Base-by-base conservation (phyloP, 2,797 vertebrate genomes). In the Cyclura pinguis region DNA sequence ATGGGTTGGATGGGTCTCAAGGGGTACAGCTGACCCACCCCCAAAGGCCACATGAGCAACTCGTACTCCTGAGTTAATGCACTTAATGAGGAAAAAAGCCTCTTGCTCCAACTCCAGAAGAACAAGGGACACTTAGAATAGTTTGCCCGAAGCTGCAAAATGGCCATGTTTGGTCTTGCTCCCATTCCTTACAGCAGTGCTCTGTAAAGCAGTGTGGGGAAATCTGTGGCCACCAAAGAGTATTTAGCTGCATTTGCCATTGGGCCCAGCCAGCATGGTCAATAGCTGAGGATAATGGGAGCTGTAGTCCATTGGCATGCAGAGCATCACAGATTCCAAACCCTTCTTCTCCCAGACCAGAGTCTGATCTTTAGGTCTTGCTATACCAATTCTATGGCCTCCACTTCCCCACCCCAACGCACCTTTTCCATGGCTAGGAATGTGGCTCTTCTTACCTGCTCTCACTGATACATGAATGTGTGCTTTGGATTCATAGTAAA, bases 381-480 rank as follows among this genome's bases (percentile, higher is more conserved):
- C 9, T 69, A 32, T 69, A 12, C 67, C 67, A 69, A 13, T 69
- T 32, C 29, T 29, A 32, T 32, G 29, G 29, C 42, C 50, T 57
- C 73, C 32, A n/a, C 12, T 80, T 0, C 0, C 0, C 9, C 12
- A 4, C 29, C 12, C 80, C 89, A 47, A 50, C 38, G 29, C n/a
- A 72, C 81, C n/a, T 2, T 8, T 0, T 22, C 9, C 1, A 32
- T 4, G 22, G 7, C 50, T 85, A 73, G 88, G 35, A n/a, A 52
- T 83, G 35, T 64, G 82, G n/a, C 64, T 59, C 12, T 16, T 0
- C 35, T 69, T 97, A 99, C 99, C 99, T 94, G 99, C 98, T 98
- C 98, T 99, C 85, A 99, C 99, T 0, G 99, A 99, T 95, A 99
- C 99, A 88, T 99, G 99, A 93, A 99, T 94, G 81, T 99, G 99